Evolutionary conservation across 2,888 invertebrate genomes (phyloP).

Genomic region (Hydrotaea diabolus): DNA sequence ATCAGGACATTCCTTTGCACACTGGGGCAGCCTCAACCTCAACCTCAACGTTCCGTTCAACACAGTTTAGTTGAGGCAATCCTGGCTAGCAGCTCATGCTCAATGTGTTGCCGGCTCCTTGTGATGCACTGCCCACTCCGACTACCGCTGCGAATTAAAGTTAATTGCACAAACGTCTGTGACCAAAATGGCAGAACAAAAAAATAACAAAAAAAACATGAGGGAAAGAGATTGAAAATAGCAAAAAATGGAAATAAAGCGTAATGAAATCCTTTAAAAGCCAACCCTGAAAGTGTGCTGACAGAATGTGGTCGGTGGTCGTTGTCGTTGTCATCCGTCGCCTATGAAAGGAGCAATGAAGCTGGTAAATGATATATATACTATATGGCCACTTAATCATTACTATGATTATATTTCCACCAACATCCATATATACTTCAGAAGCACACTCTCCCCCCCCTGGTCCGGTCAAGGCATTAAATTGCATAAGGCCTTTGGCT

Average conservation of each 20-base stretch:
- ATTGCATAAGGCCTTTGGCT: background rate
- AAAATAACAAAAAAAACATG: slow-evolving; percentile 21
- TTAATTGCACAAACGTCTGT: slow-evolving; percentile 60
- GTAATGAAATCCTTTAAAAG: slow-evolving; percentile 11
- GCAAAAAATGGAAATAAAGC: background rate
- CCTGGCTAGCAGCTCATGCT: background rate
- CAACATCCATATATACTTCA: background rate
- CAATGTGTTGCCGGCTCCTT: background rate
- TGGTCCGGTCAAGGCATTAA: too few species aligned
- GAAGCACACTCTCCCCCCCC: background rate
- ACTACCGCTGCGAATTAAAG: slow-evolving; percentile 28
- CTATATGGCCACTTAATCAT: slow-evolving; percentile 58
- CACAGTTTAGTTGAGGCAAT: background rate
- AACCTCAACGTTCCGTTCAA: too few species aligned
- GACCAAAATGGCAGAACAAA: slow-evolving; percentile 40
- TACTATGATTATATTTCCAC: slow-evolving; percentile 42
- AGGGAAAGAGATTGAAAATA: too few species aligned
- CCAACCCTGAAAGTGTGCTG: background rate
- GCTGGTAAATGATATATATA: slow-evolving; percentile 49
- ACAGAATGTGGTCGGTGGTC: background rate
- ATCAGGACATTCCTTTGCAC: background rate
- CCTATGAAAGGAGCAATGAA: background rate
- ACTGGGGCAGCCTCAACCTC: too few species aligned
- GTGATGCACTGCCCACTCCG: background rate
- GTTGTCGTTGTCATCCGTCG: slow-evolving; percentile 9